Conservation (phyloP, 2,797 vertebrate genomes). For the Malurus leucopterus region DNA sequence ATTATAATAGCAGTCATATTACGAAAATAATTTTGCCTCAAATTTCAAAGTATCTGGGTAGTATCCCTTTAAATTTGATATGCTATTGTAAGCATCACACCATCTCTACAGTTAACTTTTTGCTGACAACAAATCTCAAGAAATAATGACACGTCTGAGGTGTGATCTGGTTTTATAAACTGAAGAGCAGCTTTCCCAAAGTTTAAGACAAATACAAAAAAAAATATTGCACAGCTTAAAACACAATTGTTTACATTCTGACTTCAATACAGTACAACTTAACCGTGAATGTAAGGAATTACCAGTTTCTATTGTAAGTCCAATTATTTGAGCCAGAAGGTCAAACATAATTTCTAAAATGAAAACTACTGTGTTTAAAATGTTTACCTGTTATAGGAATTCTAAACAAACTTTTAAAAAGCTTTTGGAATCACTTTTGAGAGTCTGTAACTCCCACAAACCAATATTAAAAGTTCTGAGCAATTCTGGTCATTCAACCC, state of each 20-base stretch:
- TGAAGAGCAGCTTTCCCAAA: conserved; percentile 58
- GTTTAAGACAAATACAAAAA: conserved; percentile 59
- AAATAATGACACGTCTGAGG: conserved; percentile 20
- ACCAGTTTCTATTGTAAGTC: background rate
- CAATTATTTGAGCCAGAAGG: conserved; percentile 9
- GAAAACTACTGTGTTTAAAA: conserved; percentile 1
- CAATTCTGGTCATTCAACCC: background rate
- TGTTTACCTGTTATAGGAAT: background rate
- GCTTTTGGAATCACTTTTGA: background rate
- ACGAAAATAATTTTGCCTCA: conserved; percentile 1
- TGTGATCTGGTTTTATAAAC: conserved; percentile 41
- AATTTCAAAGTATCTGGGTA: background rate
- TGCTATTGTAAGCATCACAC: background rate
- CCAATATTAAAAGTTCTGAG: background rate
- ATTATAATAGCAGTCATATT: background rate
- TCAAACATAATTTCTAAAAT: conserved; percentile 13
- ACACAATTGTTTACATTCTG: conserved; percentile 60
- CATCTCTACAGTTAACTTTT: background rate
- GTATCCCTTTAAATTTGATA: background rate
- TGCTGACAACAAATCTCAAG: conserved; percentile 8
- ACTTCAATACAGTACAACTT: conserved; percentile 41
- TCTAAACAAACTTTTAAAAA: background rate
- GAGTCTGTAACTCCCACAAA: background rate
- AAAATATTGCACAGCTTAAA: conserved; percentile 65
- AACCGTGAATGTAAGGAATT: background rate